Evolutionary conservation across 2,888 invertebrate species (phyloP), one percentile per base, ranked within the genome.

Genomic region (Heliconius ismenius): DNA sequence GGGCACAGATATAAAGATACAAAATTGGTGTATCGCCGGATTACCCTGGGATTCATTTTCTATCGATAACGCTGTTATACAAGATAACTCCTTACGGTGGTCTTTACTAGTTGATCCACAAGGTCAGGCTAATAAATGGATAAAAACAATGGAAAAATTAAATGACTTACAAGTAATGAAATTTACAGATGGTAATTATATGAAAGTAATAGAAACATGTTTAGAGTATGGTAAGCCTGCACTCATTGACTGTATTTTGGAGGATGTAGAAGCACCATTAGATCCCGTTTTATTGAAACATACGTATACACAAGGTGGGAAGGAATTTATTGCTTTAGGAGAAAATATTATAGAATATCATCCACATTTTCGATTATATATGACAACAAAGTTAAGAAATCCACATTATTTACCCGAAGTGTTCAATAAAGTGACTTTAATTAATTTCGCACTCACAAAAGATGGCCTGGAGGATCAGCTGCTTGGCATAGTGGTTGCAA

Each of bases 341-440:
- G 97, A 98, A 82, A 96, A 96, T 85, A 95, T 96, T 1, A 96
- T 98, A 76, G 96, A 96, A 86, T 98, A 97, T 89, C 96, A 96
- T 88, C 94, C 95, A 68, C 95, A 96, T 86, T 98, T 98, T 88
- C 94, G 96, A 81, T 93, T 98, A 76, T 98, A 97, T 87, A 95
- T 98, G 91, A 97, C 97, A 3, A 97, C 97, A 3, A 97, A 97
- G 87, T 90, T 97, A 68, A 95, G 97, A 78, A 98, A 98, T 90
- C 98, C 98, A 0, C 97, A 98, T 91, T 98, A 97, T 89, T 93
- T 97, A 75, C 98, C 98, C 0, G 98, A 98, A 92, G 95, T 97
- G 2, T 97, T 97, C 82, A 97, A 97, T 84, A 97, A 97, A 91
- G 97, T 97, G 0, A 97, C 97, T 0, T 91, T 98, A 63, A 96